Base-by-base conservation (phyloP, 2,113 vertebrate genomes). In the Chaenogobius annularis region DNA sequence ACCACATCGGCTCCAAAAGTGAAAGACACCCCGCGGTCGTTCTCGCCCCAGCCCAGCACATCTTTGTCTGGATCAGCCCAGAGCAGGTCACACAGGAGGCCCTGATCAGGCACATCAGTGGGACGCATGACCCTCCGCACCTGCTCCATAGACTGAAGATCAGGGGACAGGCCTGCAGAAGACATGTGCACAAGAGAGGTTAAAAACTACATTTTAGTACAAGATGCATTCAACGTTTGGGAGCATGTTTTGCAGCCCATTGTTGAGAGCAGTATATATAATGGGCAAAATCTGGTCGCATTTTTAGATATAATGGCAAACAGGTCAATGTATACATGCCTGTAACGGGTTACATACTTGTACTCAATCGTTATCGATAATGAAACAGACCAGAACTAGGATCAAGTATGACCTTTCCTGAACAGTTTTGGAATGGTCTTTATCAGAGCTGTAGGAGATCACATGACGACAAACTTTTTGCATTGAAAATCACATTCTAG, bases 41-140 rank as follows among this genome's bases (percentile, higher is more conserved):
- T 98, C 88, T 98, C 97, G 0, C 97, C 97, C 97, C 97, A 99
- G 73, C 97, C 97, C 62, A 96, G 94, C 68, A 99, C 97, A 0
- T 99, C 97, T 85, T 99, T 99, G 89, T 99, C 97, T 0, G 97
- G 97, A 87, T 99, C 97, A 0, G 97, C 97, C 97, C 97, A 99
- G 48, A 99, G 92, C 69, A 98, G 89, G 84, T 98, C 97, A 0
- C 97, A 98, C 5, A 98, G 91, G 67, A 99, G 93, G n/a, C 96
- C 97, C 92, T 99, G 97, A 80, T 99, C 97, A 0, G 97, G 97
- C 50, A 99, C 97, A 0, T 99, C 97, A 0, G 97, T 99, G 87
- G 97, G 97, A 37, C 96, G 93, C 96, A 99, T 96, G 85, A 99
- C 96, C 68, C 97, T 90, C 4, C 97, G 93, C 47, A 99, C 95